Evolutionary conservation across 2,888 invertebrate genomes (phyloP), one percentile per base, ranked within the genome.

Genomic region (Agonum fuliginosum): DNA sequence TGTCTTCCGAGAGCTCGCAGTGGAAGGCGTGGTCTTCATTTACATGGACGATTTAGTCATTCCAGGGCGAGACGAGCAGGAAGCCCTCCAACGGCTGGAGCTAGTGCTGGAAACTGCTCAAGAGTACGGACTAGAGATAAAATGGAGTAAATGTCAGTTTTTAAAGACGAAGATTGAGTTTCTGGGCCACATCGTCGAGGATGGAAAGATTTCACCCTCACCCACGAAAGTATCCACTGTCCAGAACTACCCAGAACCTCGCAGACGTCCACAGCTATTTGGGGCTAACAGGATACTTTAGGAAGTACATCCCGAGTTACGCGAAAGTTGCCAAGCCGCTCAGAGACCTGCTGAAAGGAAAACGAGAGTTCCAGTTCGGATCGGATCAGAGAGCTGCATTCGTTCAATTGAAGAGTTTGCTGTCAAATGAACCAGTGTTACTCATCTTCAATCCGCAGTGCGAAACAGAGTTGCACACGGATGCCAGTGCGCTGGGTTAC

Each of bases 261-360:
- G 83, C 83, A 48, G 79, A 83, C 22, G 51, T 84, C 1, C 82
- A 83, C 73, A 81, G 82, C 51, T 84, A 85, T 78, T 73, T 85
- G 6, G 84, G 84, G 2, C 62, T 86, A 3, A 83, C 84, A 0
- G 83, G 83, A 20, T 84, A 84, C 80, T 86, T 85, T 72, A 46
- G 84, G 19, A 85, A 85, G 54, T 86, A 84, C 78, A 81, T 86
- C 10, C 76, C 74, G 5, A 75, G 78, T n/a, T 85, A 84, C 78
- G 79, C 84, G 0, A 62, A 80, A 3, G 81, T 83, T n/a, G 85
- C 85, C 0, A 83, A 81, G 75, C 84, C 83, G 41, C 75, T 84
- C 48, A 82, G 83, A 2, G 84, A 86, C 27, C 14, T 79, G n/a
- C n/a, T 80, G 12, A 70, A 70, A n/a, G n/a, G n/a, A n/a, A n/a